A percentile compares a stretch with the other conserved stretches of the same genome.
phyloP scores from a whole-genome alignment of 2,888 invertebrate species.

The Andrena fulva region DNA sequence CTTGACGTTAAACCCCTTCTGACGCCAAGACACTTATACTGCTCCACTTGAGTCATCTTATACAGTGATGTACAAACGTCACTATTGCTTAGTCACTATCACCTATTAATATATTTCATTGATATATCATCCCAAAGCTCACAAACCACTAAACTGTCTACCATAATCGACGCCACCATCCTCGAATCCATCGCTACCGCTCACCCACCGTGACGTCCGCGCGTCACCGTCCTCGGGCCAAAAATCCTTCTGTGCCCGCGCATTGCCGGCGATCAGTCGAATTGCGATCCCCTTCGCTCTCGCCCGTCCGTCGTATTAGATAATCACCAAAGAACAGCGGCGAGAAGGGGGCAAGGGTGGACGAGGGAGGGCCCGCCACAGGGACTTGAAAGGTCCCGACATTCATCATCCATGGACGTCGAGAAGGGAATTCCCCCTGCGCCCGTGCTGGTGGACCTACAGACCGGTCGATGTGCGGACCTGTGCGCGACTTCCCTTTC shows the following conservation, averaged over 20 bases:
- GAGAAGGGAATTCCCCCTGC: conserved; percentile 41
- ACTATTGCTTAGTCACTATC: no score
- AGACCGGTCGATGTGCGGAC: conserved; percentile 55
- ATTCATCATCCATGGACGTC: conserved; percentile 71
- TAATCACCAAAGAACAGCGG: conserved; percentile 77
- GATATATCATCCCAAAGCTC: no score
- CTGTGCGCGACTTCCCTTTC: conserved; percentile 64
- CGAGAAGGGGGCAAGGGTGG: conserved; percentile 20
- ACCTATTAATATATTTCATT: no score
- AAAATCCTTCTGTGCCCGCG: conserved; percentile 20
- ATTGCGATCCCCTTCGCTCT: conserved; percentile 42
- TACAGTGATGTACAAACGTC: no score
- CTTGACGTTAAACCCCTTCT: no score
- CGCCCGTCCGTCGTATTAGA: conserved; percentile 75
- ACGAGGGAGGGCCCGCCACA: conserved; percentile 35
- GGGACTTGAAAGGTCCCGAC: conserved; percentile 80
- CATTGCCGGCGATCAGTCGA: conserved; percentile 46
- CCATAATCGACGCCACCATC: no score
- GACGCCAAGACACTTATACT: no score
- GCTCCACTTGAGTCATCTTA: no score
- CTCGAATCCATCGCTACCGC: no score
- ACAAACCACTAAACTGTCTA: no score
- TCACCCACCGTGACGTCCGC: no score
- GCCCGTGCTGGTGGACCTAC: conserved; percentile 34
- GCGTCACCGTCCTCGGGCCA: neutral